Conservation (phyloP, 2,797 vertebrate genomes). For the Danionella dracula region DNA sequence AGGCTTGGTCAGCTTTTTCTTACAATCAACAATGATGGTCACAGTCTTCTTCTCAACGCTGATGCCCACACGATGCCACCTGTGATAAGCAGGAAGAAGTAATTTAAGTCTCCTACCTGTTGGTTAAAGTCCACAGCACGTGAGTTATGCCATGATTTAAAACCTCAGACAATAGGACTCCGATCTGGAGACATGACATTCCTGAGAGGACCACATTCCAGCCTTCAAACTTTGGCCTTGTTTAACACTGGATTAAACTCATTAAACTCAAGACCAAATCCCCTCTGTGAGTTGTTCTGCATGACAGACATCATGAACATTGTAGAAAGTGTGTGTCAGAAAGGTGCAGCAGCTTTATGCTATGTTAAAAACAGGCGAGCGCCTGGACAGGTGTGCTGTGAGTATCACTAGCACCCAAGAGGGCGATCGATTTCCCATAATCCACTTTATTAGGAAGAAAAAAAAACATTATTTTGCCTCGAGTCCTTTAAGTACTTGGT, state of each 20-base stretch:
- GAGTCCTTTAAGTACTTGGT: constrained; percentile 15
- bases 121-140: constrained; percentile 56
- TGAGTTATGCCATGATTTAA: constrained; percentile 58
- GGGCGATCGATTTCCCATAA: constrained; percentile 16
- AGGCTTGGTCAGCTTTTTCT: constrained; percentile 83
- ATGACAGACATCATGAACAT: constrained; percentile 78
- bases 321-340: constrained; percentile 73
- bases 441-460: constrained; percentile 19
- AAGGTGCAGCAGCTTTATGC: constrained; percentile 57
- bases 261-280: constrained; percentile 79
- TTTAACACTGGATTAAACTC: constrained; percentile 78
- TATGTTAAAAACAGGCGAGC: constrained; percentile 57
- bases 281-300: constrained; percentile 71
- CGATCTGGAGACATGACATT: constrained; percentile 63
- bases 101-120: too few relatives aligned
- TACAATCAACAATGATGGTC: constrained; percentile 94
- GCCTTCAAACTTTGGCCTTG: constrained; percentile 69
- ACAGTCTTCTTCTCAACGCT: constrained; percentile 94
- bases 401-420: constrained; percentile 1
- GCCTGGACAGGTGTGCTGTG: background rate
- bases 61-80: constrained; percentile 97
- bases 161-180: constrained; percentile 51
- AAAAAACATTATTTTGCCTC: constrained; percentile 10
- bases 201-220: constrained; percentile 67
- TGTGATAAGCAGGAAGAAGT: constrained; percentile 59